Conservation (phyloP, 2,797 vertebrate species). For the Schizopygopsis pylzovi region DNA sequence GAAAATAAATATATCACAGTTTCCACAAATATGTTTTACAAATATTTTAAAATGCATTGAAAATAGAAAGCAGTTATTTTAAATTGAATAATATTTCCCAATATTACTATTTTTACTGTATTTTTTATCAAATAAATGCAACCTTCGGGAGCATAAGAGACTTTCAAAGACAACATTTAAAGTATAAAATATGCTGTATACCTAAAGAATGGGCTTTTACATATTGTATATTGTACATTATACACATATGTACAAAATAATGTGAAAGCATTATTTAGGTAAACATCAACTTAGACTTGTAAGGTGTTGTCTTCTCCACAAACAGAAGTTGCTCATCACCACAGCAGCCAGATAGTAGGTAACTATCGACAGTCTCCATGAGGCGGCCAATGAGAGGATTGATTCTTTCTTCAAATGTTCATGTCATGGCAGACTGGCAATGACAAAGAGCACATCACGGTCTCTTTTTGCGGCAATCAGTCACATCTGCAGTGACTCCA, state of each 20-base stretch:
- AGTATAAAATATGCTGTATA: too few species aligned
- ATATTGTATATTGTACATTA: not conserved
- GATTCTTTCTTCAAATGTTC: slow-evolving; percentile 62
- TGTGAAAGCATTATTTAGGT: not conserved
- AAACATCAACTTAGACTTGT: not conserved
- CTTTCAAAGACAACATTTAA: not conserved
- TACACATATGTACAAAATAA: not conserved
- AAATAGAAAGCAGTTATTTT: too few species aligned
- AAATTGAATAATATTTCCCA: too few species aligned
- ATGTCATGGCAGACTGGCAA: slow-evolving; percentile 49
- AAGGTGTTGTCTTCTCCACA: not conserved
- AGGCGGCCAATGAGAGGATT: slow-evolving; percentile 53
- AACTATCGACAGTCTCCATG: slow-evolving; percentile 58
- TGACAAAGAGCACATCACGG: slow-evolving; percentile 71
- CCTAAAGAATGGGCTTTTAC: not conserved
- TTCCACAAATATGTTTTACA: not conserved
- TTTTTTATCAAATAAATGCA: not conserved
- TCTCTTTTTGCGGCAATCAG: slow-evolving; percentile 73
- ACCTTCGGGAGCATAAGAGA: not conserved
- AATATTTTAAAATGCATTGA: too few species aligned
- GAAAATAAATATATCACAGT: not conserved
- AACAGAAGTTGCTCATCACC: not conserved
- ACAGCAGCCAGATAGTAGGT: not conserved
- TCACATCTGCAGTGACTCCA: slow-evolving; percentile 65
- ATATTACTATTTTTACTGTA: too few species aligned